A percentile compares a stretch with the other conserved stretches of the same genome.
These are phyloP conservation scores for Sarcophaga subvicina DNA, from an alignment of 2,888 invertebrate species.

Conservation along the genomic window DNA sequence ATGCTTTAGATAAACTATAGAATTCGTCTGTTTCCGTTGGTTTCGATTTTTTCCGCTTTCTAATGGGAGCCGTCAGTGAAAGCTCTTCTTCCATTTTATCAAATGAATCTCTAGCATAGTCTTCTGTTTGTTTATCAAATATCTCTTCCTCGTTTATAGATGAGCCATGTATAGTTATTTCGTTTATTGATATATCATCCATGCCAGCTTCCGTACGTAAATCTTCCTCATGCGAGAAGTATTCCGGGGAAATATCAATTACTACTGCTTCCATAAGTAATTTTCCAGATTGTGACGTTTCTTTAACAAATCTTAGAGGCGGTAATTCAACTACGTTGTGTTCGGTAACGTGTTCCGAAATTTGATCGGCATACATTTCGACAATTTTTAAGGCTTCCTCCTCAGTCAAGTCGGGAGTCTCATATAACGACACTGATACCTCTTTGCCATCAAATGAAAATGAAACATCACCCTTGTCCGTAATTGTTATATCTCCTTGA, in stretches of 20 bases:
- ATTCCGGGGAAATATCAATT: conserved; percentile 93
- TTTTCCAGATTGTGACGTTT: conserved; percentile 93
- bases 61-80: conserved; percentile 83
- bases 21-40: conserved; percentile 86
- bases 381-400: conserved; percentile 95
- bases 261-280: conserved; percentile 95
- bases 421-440: conserved; percentile 94
- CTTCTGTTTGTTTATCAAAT: conserved; percentile 83
- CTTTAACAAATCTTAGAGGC: conserved; percentile 93
- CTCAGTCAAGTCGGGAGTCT: conserved; percentile 95
- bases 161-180: conserved; percentile 86
- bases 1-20: conserved; percentile 86
- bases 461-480: conserved; percentile 93
- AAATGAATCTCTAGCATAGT: conserved; percentile 79
- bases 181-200: conserved; percentile 92
- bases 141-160: conserved; percentile 82
- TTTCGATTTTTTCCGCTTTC: conserved; percentile 85
- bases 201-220: conserved; percentile 92
- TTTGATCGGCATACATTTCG: conserved; percentile 96
- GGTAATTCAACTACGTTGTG: conserved; percentile 94
- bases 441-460: conserved; percentile 96
- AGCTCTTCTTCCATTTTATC: conserved; percentile 83
- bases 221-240: conserved; percentile 91
- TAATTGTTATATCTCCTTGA: conserved; percentile 89
- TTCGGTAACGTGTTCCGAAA: conserved; percentile 93